Conservation (phyloP, 1,140 invertebrate genomes). For the Bactericera cockerelli region DNA sequence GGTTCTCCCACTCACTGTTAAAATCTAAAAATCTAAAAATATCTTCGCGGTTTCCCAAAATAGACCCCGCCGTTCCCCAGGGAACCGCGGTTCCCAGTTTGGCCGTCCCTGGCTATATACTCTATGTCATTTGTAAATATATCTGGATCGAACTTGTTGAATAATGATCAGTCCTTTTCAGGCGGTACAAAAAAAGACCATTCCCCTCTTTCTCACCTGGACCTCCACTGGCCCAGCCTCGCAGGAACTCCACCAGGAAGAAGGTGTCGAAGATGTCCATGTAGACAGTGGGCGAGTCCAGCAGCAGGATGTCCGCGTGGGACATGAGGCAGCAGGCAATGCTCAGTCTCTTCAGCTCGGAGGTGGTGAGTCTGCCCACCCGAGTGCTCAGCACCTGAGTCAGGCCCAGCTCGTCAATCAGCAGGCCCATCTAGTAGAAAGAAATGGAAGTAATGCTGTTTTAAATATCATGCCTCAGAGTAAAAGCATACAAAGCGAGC, state of each 20-base stretch:
- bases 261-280: conserved; percentile 96
- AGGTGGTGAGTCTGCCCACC: conserved; percentile 62
- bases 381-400: conserved; percentile 65
- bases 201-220: conserved; percentile 34
- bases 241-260: conserved; percentile 81
- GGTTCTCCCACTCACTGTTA: too few relatives aligned
- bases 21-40: too few relatives aligned
- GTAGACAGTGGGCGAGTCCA: conserved; percentile 78
- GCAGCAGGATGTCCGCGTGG: conserved; percentile 62
- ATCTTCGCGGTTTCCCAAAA: too few relatives aligned
- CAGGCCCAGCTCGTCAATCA: conserved; percentile 79
- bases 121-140: too few relatives aligned
- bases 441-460: conserved; percentile 11
- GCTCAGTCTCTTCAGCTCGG: conserved; percentile 67
- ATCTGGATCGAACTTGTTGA: too few relatives aligned
- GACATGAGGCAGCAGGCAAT: conserved; percentile 75
- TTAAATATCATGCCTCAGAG: too few relatives aligned
- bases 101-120: too few relatives aligned
- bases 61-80: too few relatives aligned
- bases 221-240: conserved; percentile 80
- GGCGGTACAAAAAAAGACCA: too few relatives aligned
- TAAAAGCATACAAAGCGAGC: too few relatives aligned
- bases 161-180: too few relatives aligned
- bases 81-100: too few relatives aligned
- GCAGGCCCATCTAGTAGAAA: conserved; percentile 52